A percentile compares a stretch with the other conserved stretches of the same genome.
These are phyloP conservation scores for Picathartes gymnocephalus DNA, from an alignment of 2,113 vertebrate genomes.

Conservation along the genomic window DNA sequence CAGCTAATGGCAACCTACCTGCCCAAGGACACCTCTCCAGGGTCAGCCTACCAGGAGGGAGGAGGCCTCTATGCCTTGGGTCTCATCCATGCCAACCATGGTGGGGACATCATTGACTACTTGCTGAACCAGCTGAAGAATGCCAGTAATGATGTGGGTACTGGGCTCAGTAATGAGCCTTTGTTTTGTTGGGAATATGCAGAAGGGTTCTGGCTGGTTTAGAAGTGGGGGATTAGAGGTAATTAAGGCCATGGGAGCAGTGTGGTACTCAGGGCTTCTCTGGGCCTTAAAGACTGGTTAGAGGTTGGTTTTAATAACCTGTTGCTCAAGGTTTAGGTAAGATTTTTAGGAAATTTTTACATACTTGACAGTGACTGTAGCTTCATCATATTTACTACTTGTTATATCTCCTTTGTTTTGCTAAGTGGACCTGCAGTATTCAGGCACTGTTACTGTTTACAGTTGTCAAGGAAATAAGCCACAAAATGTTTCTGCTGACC, in stretches of 20 bases:
- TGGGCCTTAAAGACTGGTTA: neutral
- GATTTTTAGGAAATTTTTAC: neutral
- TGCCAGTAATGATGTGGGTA: conserved; percentile 94
- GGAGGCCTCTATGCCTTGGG: conserved; percentile 95
- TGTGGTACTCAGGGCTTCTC: neutral
- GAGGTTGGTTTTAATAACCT: neutral
- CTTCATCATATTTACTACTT: neutral
- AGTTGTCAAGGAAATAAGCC: neutral
- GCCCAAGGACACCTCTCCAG: conserved; percentile 97
- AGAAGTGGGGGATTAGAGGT: neutral
- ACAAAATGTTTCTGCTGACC: neutral
- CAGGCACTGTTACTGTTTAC: neutral
- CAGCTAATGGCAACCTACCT: conserved; percentile 98
- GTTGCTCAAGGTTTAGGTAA: neutral
- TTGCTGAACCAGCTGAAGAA: conserved; percentile 97
- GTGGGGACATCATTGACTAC: conserved; percentile 98
- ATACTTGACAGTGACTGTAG: neutral
- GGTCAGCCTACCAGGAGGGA: conserved; percentile 97
- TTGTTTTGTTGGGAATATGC: neutral
- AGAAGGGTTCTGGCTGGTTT: neutral
- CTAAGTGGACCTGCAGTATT: neutral
- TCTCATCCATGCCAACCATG: conserved; percentile 97
- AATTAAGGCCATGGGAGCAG: neutral
- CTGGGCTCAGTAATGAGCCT: neutral
- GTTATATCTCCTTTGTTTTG: neutral